phyloP scores from a whole-genome alignment of 1,140 invertebrate genomes.

The Bombus soroeensis region DNA sequence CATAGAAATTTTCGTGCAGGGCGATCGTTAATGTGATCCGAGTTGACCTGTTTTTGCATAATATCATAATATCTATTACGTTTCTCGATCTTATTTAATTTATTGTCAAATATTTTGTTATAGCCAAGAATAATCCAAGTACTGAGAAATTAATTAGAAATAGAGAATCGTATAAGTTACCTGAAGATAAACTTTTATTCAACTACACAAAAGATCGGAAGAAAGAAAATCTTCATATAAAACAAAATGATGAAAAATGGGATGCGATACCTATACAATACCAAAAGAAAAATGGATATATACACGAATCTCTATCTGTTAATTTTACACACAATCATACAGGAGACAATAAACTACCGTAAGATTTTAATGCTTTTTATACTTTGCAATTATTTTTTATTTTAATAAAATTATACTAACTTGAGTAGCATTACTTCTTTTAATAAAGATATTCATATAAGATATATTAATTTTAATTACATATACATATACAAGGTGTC shows the following conservation, averaged over 20 bases:
- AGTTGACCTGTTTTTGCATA: not conserved
- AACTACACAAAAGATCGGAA: conserved; percentile 34
- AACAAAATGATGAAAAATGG: conserved; percentile 54
- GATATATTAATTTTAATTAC: not conserved
- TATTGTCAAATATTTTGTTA: not conserved
- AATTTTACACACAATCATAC: conserved; percentile 46
- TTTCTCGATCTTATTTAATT: not conserved
- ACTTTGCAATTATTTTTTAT: not conserved
- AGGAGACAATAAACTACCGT: conserved; percentile 27
- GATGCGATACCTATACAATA: conserved; percentile 11
- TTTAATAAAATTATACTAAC: not conserved
- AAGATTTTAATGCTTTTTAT: not conserved
- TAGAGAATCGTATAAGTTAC: conserved; percentile 15
- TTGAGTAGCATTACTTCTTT: not conserved
- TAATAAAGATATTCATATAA: not conserved
- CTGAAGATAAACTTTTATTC: conserved; percentile 29
- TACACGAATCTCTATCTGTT: not conserved
- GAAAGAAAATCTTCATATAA: conserved; percentile 41
- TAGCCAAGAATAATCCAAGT: conserved; percentile 25
- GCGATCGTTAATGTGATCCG: not conserved
- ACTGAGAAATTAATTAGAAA: conserved; percentile 38
- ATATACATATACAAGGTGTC: not conserved
- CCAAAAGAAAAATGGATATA: conserved; percentile 32
- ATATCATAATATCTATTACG: too few relatives aligned
- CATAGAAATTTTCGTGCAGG: not conserved